phyloP scores from a whole-genome alignment of 2,113 vertebrate genomes.

The Gadus chalcogrammus region DNA sequence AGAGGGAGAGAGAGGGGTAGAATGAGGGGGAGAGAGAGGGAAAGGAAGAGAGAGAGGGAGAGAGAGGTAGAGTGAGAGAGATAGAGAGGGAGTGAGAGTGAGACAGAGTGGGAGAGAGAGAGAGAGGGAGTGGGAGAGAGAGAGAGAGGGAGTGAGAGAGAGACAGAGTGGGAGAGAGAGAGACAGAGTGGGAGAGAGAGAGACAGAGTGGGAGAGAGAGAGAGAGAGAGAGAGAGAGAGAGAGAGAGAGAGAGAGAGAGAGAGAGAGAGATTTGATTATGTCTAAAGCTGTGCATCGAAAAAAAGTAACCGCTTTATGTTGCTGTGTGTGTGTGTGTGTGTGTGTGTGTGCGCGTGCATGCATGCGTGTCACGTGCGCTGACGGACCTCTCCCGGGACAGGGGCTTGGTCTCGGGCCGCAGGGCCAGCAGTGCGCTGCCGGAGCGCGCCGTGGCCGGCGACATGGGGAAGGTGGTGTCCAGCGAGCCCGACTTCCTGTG shows the following conservation, averaged over 20 bases:
- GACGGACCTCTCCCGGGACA: constrained; percentile 89
- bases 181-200: constrained; percentile 8
- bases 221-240: too few species aligned
- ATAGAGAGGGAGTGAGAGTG: not conserved
- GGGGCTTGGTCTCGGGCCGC: constrained; percentile 86
- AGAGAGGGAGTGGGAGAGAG: not conserved
- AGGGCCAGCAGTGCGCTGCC: constrained; percentile 82
- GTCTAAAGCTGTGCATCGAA: too few species aligned
- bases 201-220: not conserved
- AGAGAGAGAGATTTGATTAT: too few species aligned
- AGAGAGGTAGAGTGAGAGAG: not conserved
- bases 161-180: not conserved
- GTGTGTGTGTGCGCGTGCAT: too few species aligned
- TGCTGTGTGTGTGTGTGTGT: not conserved
- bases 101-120: constrained; percentile 8
- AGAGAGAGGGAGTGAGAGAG: not conserved
- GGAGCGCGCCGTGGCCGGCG: constrained; percentile 82
- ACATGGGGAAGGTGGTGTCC: constrained; percentile 91
- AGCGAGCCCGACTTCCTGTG: constrained; percentile 96
- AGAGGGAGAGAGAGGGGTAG: not conserved
- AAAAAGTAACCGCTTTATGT: not conserved
- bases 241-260: too few species aligned
- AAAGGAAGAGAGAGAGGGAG: not conserved
- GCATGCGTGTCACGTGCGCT: not conserved
- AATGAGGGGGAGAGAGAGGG: not conserved